phyloP scores from a whole-genome alignment of 2,113 vertebrate genomes.

The Syngnathoides biaculeatus region DNA sequence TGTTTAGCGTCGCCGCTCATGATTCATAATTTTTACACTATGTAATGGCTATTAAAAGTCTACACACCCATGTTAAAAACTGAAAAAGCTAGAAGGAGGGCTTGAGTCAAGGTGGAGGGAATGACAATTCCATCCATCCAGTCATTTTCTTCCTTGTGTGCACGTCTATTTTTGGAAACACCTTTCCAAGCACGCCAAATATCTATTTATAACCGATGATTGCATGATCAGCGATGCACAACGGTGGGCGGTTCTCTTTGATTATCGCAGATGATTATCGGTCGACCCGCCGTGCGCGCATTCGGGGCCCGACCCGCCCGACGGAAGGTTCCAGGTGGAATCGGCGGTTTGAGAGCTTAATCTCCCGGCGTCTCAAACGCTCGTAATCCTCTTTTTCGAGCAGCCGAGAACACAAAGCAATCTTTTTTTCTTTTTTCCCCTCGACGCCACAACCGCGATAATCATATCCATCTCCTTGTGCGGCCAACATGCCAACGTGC shows the following conservation, averaged over 20 bases:
- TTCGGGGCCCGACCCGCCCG: not conserved
- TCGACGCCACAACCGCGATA: slow-evolving; percentile 48
- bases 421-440: no score
- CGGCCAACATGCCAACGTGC: slow-evolving; percentile 29
- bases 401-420: slow-evolving; percentile 43
- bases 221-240: slow-evolving; percentile 19
- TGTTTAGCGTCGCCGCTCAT: no score
- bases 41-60: no score
- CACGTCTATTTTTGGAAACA: slow-evolving; percentile 46
- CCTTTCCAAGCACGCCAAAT: slow-evolving; percentile 25
- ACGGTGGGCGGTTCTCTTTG: not conserved
- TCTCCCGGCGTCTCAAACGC: slow-evolving; percentile 43
- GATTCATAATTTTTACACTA: no score
- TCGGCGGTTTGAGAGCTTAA: slow-evolving; percentile 45
- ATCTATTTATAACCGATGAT: slow-evolving; percentile 50
- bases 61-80: not conserved
- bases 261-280: not conserved
- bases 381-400: slow-evolving; percentile 59
- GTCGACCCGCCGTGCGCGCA: not conserved
- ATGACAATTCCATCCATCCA: no score
- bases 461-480: slow-evolving; percentile 39
- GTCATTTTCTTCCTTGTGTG: no score
- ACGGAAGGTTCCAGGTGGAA: not conserved
- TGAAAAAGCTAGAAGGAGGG: no score
- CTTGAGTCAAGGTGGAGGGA: no score